Percentiles rank a stretch among this genome's conserved stretches.
Evolutionary conservation across 2,888 invertebrate genomes (phyloP).

Genomic region (Eilema caniola): DNA sequence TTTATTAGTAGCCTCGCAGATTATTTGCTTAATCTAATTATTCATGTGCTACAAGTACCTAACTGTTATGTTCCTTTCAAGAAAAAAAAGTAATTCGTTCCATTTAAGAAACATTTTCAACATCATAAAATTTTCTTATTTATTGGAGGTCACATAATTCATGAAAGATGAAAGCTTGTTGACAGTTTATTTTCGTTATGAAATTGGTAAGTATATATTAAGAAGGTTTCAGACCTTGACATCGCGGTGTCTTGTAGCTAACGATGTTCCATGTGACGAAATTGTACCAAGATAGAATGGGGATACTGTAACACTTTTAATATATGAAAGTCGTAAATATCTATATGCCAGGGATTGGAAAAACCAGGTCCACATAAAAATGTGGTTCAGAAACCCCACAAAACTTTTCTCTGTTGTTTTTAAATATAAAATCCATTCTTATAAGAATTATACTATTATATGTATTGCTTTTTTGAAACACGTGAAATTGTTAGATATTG

Average conservation of each 20-base stretch:
- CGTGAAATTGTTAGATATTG: no score
- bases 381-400: no score
- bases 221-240: constrained; percentile 9
- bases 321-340: background rate
- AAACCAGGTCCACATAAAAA: background rate
- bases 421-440: no score
- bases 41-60: no score
- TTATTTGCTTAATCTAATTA: no score
- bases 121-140: background rate
- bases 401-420: no score
- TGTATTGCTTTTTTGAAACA: no score
- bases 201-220: constrained; percentile 17
- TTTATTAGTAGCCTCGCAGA: no score
- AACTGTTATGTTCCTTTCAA: background rate
- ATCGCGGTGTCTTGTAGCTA: constrained; percentile 20
- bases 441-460: no score
- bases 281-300: constrained; percentile 14
- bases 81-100: background rate
- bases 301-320: constrained; percentile 16
- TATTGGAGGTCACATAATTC: constrained; percentile 2
- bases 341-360: background rate
- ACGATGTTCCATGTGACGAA: constrained; percentile 16
- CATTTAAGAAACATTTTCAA: background rate
- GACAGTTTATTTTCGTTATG: constrained; percentile 8
- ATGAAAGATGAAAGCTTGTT: background rate